A percentile compares a stretch with the other conserved stretches of the same genome.
These are phyloP conservation scores for Platyrinchus mystaceus DNA, from an alignment of 2,797 vertebrate genomes.

Conservation along the genomic window DNA sequence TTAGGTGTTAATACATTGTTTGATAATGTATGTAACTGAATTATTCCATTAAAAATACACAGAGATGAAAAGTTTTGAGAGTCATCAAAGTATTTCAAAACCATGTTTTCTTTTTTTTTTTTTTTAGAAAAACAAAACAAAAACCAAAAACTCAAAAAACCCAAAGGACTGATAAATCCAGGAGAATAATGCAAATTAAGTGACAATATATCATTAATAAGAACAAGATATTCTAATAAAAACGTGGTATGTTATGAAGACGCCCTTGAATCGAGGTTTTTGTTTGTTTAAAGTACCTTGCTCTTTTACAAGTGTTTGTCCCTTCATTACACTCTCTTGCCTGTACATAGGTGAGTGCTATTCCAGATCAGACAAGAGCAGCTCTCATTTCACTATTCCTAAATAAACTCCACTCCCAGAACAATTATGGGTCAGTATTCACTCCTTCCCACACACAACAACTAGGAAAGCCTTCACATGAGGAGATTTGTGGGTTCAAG, in stretches of 20 bases:
- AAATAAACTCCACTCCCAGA: not conserved
- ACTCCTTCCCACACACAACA: not conserved
- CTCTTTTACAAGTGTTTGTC: not conserved
- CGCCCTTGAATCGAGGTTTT: too few species aligned
- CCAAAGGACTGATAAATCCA: not conserved
- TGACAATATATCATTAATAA: not conserved
- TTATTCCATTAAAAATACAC: not conserved
- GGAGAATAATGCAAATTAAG: not conserved
- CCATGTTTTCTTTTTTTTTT: not conserved
- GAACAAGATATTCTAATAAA: not conserved
- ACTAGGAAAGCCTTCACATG: not conserved
- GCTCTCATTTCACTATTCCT: not conserved
- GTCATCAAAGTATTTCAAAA: not conserved
- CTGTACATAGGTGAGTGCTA: not conserved
- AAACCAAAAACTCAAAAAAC: not conserved
- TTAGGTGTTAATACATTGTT: not conserved
- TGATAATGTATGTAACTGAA: not conserved
- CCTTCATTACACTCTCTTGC: not conserved
- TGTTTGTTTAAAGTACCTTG: not conserved
- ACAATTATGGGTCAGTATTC: rapidly evolving
- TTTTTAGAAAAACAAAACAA: not conserved
- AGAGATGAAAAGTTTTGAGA: not conserved
- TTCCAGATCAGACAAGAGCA: not conserved
- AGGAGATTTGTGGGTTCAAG: not conserved
- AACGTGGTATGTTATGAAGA: not conserved